Evolutionary conservation across 2,113 vertebrate species (phyloP).

Genomic region (Bagarius yarrelli): DNA sequence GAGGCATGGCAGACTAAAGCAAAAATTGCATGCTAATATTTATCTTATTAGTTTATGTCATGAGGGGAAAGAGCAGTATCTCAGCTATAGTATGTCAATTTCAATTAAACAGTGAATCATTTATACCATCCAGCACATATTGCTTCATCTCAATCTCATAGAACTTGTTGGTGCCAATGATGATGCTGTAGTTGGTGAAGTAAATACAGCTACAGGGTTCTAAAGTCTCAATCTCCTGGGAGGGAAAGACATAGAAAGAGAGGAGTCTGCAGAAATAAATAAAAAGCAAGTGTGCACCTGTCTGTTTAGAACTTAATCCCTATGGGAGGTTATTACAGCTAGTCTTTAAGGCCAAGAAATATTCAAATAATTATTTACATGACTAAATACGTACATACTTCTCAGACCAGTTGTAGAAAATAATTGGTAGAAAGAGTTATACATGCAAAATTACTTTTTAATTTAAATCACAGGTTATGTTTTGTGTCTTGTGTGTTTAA

Average conservation of each 20-base stretch:
- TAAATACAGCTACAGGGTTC: conserved; percentile 98
- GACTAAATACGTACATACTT: neutral
- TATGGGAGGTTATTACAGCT: conserved; percentile 11
- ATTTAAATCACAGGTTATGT: neutral
- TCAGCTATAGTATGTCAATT: no score
- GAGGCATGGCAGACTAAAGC: no score
- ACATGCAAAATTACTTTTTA: neutral
- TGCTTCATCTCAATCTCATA: conserved; percentile 99
- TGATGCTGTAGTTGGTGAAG: conserved; percentile 95
- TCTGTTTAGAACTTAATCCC: neutral
- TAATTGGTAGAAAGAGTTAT: neutral
- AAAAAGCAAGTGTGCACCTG: conserved; percentile 4
- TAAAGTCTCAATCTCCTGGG: conserved; percentile 94
- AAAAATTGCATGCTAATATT: no score
- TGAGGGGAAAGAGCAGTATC: neutral
- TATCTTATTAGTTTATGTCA: neutral
- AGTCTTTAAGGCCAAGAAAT: neutral
- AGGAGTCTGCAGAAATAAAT: neutral
- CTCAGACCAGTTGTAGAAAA: neutral
- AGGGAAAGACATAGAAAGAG: neutral
- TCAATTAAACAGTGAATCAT: neutral
- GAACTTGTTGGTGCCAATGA: conserved; percentile 98
- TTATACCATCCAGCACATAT: conserved; percentile 90
- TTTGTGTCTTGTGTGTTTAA: neutral
- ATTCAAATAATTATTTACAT: neutral